Evolutionary conservation across 2,888 invertebrate genomes (phyloP), one percentile per base, ranked within the genome.

Genomic region (Hirudinaria manillensis): DNA sequence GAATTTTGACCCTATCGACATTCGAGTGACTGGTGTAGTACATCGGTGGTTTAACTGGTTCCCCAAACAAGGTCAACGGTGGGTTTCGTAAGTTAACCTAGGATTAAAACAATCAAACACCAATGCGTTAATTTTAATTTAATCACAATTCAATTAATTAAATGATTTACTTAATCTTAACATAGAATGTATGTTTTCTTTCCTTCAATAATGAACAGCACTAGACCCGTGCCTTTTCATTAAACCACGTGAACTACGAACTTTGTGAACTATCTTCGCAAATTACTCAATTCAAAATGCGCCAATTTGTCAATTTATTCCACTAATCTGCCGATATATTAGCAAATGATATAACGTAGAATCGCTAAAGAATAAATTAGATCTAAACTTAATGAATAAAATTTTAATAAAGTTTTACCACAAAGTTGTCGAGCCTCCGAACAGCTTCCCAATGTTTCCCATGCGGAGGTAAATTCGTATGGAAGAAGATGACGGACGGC

Each of bases 21-120:
- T 80, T 80, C 29, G 80, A 80, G 61, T 80, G 78, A 2, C 80
- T 80, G 6, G 80, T 80, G 75, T 80, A 80, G 76, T 70, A 80
- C 67, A 73, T 38, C 38, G 80, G 80, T 6, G 71, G 38, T 55
- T 79, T 80, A 27, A 80, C 74, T 16, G 45, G 38, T 45, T 78
- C 80, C 4, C 80, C 80, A 56, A 79, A 80, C 29, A 79, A 51
- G 10, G 21, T 74, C 7, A 53, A 34, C 13, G 80, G 80, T n/a
- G 80, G 80, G 6, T 77, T 53, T 29, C 80, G 32, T 55, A 76
- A 70, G 66, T 76, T 77, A 2, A 79, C 68, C 76, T 76, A 45
- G 1, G 21, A 1, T 68, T 29, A 13, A 32, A 68, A n/a, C 36
- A 29, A 68, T 29, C 36, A 10, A 68, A 29, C 29, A 13, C 29